Evolutionary conservation across 2,888 invertebrate genomes (phyloP), one percentile per base, ranked within the genome.

Genomic region (Spilarctia lutea): DNA sequence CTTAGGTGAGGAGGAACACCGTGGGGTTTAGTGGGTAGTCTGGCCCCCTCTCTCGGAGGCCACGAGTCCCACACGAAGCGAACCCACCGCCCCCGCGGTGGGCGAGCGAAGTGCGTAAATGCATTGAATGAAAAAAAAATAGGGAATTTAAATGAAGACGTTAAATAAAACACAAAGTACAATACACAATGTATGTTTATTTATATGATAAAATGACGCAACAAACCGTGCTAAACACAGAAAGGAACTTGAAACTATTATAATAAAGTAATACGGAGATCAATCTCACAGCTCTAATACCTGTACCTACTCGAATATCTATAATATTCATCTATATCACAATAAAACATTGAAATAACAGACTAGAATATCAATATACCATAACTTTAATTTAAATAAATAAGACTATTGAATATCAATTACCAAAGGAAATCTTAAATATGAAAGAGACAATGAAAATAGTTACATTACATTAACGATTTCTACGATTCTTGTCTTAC

Each of bases 121-220:
- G n/a, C n/a, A n/a, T n/a, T 3, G 8, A 13, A 11, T 1, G 27
- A 27, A 3, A 7, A 16, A 16, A 11, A 4, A 13, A 60, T 1
- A 4, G 18, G 30, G 8, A 27, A 30, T 33, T n/a, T 11, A 52
- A 48, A 35, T 45, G 52, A 33, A 6, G 6, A 52, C 63, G 24
- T n/a, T 8, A 65, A 65, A 60, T 74, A 42, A 74, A 74, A 4
- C 39, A 45, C 39, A 45, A 18, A 30, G 35, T 68, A 30, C 42
- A 69, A 65, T 72, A 75, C 70, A 42, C 30, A 69, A 75, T 69
- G 65, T 73, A 75, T 81, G 63, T 90, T 90, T 90, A 89, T 89
- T 90, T 73, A 85, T 87, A 87, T 83, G 80, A 86, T 82, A 81
- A 74, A 88, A 84, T 85, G 72, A 83, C 72, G 84, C 83, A 88